phyloP scores from a whole-genome alignment of 2,113 vertebrate genomes.

The Herpetotheres cachinnans region DNA sequence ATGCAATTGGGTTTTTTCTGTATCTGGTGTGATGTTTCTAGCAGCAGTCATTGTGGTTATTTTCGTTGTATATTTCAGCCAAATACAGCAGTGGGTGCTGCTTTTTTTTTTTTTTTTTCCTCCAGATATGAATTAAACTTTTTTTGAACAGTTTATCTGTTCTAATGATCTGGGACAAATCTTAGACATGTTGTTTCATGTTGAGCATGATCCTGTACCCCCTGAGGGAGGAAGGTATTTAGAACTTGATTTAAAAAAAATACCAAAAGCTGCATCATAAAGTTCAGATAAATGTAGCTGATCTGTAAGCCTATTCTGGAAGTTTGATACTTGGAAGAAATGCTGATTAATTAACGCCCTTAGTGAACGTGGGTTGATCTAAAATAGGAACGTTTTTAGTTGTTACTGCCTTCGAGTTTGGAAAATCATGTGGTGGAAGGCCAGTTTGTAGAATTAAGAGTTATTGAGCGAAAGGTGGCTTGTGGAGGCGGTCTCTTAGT shows the following conservation, averaged over 20 bases:
- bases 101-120: neutral
- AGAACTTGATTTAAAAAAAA: neutral
- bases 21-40: too few species aligned
- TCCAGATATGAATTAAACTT: too few species aligned
- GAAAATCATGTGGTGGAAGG: neutral
- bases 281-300: neutral
- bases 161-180: neutral
- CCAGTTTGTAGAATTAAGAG: neutral
- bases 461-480: neutral
- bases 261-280: neutral
- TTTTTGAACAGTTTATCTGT: neutral
- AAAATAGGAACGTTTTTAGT: neutral
- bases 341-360: neutral
- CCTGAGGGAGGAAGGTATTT: neutral
- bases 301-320: neutral
- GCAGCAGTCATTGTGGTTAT: neutral
- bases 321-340: neutral
- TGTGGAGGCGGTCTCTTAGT: neutral
- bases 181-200: neutral
- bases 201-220: neutral
- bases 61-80: neutral
- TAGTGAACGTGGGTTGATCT: neutral
- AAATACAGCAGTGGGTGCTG: neutral
- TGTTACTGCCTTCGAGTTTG: neutral
- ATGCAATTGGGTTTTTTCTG: accelerated